Conservation (phyloP, 2,888 invertebrate genomes). For the Blomia tropicalis region DNA sequence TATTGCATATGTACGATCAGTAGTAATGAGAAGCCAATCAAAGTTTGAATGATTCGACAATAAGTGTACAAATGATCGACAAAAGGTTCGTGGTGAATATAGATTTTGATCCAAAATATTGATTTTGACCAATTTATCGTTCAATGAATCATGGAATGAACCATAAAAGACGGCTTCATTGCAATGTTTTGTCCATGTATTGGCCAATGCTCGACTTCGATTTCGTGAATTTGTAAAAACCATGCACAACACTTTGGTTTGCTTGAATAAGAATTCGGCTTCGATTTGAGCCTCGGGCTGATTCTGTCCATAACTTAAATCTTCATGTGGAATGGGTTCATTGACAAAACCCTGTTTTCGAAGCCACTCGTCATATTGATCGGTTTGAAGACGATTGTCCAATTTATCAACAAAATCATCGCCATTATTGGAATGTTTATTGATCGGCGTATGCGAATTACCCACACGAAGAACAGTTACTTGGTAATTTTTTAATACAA, state of each 20-base stretch:
- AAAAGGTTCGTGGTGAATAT: slow-evolving; percentile 29
- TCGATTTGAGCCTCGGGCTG: slow-evolving; percentile 8
- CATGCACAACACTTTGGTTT: slow-evolving; percentile 29
- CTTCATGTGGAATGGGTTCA: slow-evolving; percentile 25
- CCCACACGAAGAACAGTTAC: slow-evolving; percentile 26
- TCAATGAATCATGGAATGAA: slow-evolving; percentile 28
- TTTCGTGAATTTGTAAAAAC: slow-evolving; percentile 28
- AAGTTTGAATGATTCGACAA: slow-evolving; percentile 27
- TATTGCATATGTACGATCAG: slow-evolving; percentile 31
- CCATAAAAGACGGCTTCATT: slow-evolving; percentile 30
- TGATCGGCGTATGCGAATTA: not conserved
- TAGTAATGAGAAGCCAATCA: slow-evolving; percentile 31
- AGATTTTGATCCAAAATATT: slow-evolving; percentile 17
- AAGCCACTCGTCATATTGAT: slow-evolving; percentile 29
- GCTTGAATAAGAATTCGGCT: slow-evolving; percentile 26
- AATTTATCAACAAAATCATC: slow-evolving; percentile 2
- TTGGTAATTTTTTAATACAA: slow-evolving; percentile 31
- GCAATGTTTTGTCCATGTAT: slow-evolving; percentile 32
- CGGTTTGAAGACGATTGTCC: slow-evolving; percentile 20
- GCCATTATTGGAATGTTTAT: slow-evolving; percentile 22
- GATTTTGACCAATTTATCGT: slow-evolving; percentile 26
- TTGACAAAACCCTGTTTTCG: slow-evolving; percentile 25
- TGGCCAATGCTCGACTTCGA: slow-evolving; percentile 29
- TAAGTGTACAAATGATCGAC: slow-evolving; percentile 28
- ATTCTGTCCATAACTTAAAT: slow-evolving; percentile 19